Base-by-base conservation (phyloP, 1,140 invertebrate species). In the Aphelinus certus region DNA sequence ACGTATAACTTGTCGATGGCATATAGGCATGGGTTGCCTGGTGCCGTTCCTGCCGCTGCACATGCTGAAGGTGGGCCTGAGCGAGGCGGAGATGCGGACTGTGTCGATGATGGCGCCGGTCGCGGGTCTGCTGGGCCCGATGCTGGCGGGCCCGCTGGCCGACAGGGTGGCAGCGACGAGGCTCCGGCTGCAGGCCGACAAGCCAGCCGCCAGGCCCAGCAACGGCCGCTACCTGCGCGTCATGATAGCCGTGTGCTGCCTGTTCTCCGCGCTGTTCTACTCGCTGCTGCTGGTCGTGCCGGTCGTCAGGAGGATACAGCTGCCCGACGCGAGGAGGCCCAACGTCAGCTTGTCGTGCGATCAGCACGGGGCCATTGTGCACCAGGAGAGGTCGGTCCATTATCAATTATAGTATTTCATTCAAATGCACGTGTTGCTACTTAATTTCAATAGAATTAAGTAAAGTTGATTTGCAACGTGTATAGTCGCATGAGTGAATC, bases 1-100 rank as follows among this genome's bases (percentile, higher is more conserved):
- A 26, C 26, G 26, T 26, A 26, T 26, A 26, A 26, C 26, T 26
- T 26, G 26, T 26, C 26, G 26, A 26, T 26, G 26, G 51, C 9
- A 9, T 85, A 49, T 84, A 95, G 94, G 92, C 73, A 85, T 95
- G 78, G 92, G 93, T 75, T 93, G 92, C 78, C 87, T 96, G 60
- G 91, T 94, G 78, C 92, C 94, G 9, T 93, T 94, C 82, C 90
- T 95, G 46, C 90, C 93, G 2, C 85, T 92, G 6, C 94, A 94
- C 83, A 95, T 95, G 89, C 85, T 90, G 68, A 83, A 89, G 49
- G 86, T 94, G 63, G 94, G 94, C 2, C 80, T 96, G 60, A 91
- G 91, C 56, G 87, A 90, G 73, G 88, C 91, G 9, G 93, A 96
- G 81, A 90, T 92, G 9, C 89, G 92, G 4, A 87, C 93, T 10